Evolutionary conservation across 2,797 vertebrate genomes (phyloP).

Genomic region (Ctenopoma multispine): DNA sequence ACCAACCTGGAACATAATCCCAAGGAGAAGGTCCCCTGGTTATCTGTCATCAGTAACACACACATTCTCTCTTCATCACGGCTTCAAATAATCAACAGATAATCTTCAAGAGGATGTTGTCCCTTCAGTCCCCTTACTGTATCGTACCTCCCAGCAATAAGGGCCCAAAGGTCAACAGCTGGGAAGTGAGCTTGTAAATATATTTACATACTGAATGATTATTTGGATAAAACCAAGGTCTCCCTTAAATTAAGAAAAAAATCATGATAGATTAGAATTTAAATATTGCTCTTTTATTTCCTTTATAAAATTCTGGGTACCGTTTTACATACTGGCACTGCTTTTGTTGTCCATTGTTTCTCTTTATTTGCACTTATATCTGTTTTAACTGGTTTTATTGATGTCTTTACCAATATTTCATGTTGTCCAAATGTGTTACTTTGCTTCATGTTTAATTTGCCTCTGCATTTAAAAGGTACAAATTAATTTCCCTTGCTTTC

Average conservation of each 20-base stretch:
- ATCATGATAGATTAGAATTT: not conserved
- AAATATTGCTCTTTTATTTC: not conserved
- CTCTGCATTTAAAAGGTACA: not conserved
- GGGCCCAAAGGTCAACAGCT: slow-evolving; percentile 36
- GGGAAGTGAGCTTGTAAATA: slow-evolving; percentile 40
- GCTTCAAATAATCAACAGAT: slow-evolving; percentile 71
- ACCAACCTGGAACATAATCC: slow-evolving; percentile 85
- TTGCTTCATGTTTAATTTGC: not conserved
- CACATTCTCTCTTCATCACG: slow-evolving; percentile 44
- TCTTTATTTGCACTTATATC: not conserved
- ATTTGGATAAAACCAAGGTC: slow-evolving; percentile 6
- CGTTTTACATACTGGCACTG: not conserved
- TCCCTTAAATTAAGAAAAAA: too few species aligned
- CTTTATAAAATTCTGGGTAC: not conserved
- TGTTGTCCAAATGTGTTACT: not conserved
- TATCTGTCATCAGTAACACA: slow-evolving; percentile 71
- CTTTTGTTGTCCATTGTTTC: not conserved
- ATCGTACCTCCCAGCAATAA: slow-evolving; percentile 9
- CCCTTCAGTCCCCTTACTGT: slow-evolving; percentile 54
- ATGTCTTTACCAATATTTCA: not conserved
- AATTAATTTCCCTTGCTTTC: not conserved
- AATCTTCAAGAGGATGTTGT: slow-evolving; percentile 75
- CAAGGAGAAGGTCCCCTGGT: slow-evolving; percentile 81
- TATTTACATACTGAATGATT: slow-evolving; percentile 24
- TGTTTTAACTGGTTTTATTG: too few species aligned